A percentile compares a stretch with the other conserved stretches of the same genome.
These are phyloP conservation scores for Mercenaria mercenaria DNA, from an alignment of 1,140 invertebrate genomes.

Conservation along the genomic window DNA sequence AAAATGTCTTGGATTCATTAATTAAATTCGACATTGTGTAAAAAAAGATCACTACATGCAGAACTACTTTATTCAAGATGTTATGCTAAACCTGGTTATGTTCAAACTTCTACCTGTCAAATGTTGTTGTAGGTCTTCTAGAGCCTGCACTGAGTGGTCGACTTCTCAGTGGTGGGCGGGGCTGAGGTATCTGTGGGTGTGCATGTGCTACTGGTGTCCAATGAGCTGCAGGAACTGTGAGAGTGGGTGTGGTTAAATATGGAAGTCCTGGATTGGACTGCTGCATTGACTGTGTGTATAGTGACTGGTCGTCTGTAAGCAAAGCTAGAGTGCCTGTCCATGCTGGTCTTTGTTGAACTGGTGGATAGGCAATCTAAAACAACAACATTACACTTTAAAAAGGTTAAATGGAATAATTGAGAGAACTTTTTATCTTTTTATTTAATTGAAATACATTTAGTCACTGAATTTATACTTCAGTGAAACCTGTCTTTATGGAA, in stretches of 20 bases:
- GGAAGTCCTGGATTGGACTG: slow-evolving; percentile 66
- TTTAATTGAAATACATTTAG: neutral
- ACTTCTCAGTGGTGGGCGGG: slow-evolving; percentile 79
- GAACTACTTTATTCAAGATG: no score
- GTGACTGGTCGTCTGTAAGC: slow-evolving; percentile 67
- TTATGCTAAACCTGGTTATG: no score
- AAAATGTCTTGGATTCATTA: no score
- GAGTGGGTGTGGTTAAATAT: slow-evolving; percentile 72
- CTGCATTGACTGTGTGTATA: slow-evolving; percentile 32
- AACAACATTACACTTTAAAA: no score
- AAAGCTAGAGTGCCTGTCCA: slow-evolving; percentile 80
- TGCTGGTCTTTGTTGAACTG: slow-evolving; percentile 80
- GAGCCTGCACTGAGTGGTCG: slow-evolving; percentile 83
- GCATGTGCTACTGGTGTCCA: slow-evolving; percentile 74
- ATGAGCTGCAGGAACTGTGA: slow-evolving; percentile 70
- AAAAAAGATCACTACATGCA: no score
- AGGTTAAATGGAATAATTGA: no score
- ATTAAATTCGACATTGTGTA: no score
- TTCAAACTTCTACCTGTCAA: slow-evolving; percentile 50
- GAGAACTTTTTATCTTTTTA: no score
- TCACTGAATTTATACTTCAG: neutral
- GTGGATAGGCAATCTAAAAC: slow-evolving; percentile 80
- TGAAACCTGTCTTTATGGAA: no score
- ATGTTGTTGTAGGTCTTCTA: slow-evolving; percentile 65
- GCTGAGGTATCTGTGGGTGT: slow-evolving; percentile 68